Percentiles rank a stretch among this genome's conserved stretches.
Evolutionary conservation across 1,140 invertebrate genomes (phyloP).

Genomic region (Carposina sasakii): DNA sequence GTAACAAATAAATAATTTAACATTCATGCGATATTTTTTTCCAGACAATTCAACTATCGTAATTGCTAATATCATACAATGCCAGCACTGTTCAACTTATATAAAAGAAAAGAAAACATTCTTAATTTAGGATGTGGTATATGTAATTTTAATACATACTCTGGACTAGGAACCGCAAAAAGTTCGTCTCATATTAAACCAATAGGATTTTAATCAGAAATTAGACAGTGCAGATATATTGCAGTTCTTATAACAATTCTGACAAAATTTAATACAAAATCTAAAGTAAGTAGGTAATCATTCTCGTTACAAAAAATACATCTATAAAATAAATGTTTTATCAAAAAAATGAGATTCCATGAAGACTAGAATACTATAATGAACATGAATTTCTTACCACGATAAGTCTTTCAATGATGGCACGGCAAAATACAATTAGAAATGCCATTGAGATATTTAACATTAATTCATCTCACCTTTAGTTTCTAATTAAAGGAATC

Average conservation of each 20-base stretch:
- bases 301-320: no score
- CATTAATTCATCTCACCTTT: constrained; percentile 36
- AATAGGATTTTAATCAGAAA: no score
- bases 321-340: constrained; percentile 57
- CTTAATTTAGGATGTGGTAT: no score
- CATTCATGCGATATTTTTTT: constrained; percentile 66
- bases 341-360: constrained; percentile 68
- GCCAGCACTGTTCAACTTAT: constrained; percentile 42
- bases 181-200: no score
- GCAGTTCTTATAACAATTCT: no score
- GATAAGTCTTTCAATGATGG: constrained; percentile 70
- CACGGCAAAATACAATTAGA: constrained; percentile 60
- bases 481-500: constrained; percentile 67
- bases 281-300: no score
- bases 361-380: constrained; percentile 71
- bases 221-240: no score
- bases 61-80: constrained; percentile 48
- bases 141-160: no score
- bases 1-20: constrained; percentile 63
- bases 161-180: no score
- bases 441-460: constrained; percentile 57
- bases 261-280: no score
- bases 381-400: constrained; percentile 69
- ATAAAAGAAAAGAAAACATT: no score
- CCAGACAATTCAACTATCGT: constrained; percentile 62